phyloP scores from a whole-genome alignment of 1,140 invertebrate species.

The Planococcus citri region DNA sequence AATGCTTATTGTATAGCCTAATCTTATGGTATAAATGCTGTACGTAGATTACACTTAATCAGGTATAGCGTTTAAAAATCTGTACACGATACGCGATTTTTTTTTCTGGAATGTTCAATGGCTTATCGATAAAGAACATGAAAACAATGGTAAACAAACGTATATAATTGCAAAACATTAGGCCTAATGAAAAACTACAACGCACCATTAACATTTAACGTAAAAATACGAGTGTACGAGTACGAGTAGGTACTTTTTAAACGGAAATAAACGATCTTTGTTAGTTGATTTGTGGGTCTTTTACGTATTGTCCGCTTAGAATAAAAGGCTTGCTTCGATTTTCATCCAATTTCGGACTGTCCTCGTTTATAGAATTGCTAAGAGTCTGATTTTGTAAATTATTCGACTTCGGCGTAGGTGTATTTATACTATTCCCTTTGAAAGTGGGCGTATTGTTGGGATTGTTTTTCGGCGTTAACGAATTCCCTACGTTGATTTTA shows the following conservation, averaged over 20 bases:
- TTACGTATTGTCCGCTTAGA: slow-evolving; percentile 6
- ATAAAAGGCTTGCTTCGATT: background rate
- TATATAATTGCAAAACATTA: background rate
- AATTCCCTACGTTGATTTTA: background rate
- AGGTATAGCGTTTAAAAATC: too few relatives aligned
- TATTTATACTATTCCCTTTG: background rate
- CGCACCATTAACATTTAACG: background rate
- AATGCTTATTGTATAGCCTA: too few relatives aligned
- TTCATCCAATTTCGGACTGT: background rate
- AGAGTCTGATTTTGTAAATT: background rate
- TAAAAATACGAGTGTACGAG: too few relatives aligned
- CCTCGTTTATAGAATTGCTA: background rate
- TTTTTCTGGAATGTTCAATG: background rate
- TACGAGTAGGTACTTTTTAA: too few relatives aligned
- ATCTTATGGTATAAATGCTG: too few relatives aligned
- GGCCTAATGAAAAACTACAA: background rate
- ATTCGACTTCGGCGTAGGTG: background rate
- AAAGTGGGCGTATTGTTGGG: background rate
- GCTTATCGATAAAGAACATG: background rate
- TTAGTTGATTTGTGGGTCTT: slow-evolving; percentile 9
- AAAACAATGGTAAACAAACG: background rate
- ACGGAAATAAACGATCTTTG: too few relatives aligned
- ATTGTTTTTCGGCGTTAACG: background rate
- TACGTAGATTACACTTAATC: too few relatives aligned
- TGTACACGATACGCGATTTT: too few relatives aligned